Conservation (phyloP, 2,888 invertebrate genomes). For the Caenorhabditis auriculariae region DNA sequence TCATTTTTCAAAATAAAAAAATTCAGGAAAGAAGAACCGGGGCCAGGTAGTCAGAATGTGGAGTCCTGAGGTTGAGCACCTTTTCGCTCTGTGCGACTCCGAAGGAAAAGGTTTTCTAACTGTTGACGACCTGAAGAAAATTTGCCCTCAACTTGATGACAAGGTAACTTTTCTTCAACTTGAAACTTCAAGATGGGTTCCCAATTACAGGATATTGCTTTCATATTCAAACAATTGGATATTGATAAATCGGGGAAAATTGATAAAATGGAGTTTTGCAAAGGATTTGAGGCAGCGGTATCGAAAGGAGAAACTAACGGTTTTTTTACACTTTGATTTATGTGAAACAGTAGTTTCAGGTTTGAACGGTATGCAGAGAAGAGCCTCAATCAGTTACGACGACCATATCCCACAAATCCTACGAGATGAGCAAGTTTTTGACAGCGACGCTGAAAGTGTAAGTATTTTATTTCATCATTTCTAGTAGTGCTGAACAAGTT, state of each 20-base stretch:
- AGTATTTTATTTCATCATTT: not conserved
- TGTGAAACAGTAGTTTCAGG: too few species aligned
- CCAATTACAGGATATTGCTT: slow-evolving; percentile 39
- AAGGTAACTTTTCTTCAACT: too few species aligned
- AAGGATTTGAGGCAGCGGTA: slow-evolving; percentile 63
- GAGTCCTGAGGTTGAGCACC: slow-evolving; percentile 30
- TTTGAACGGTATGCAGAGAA: slow-evolving; percentile 39
- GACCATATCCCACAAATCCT: slow-evolving; percentile 3
- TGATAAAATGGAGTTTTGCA: slow-evolving; percentile 64
- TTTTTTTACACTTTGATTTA: too few species aligned
- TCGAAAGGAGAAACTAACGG: slow-evolving; percentile 46
- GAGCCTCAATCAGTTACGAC: slow-evolving; percentile 30
- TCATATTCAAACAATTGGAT: slow-evolving; percentile 54
- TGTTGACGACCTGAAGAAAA: slow-evolving; percentile 64
- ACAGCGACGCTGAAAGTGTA: slow-evolving; percentile 22
- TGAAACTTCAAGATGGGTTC: too few species aligned
- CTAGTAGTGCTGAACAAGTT: slow-evolving; percentile 1
- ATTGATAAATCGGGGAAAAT: slow-evolving; percentile 49
- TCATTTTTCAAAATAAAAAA: not conserved
- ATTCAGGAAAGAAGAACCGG: not conserved
- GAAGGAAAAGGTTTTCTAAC: slow-evolving; percentile 63
- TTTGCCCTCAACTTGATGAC: slow-evolving; percentile 64
- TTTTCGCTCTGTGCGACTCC: slow-evolving; percentile 34
- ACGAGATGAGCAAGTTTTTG: slow-evolving; percentile 30
- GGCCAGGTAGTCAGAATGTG: too few species aligned